Conservation (phyloP, 1,140 invertebrate genomes). For the Microplitis demolitor region DNA sequence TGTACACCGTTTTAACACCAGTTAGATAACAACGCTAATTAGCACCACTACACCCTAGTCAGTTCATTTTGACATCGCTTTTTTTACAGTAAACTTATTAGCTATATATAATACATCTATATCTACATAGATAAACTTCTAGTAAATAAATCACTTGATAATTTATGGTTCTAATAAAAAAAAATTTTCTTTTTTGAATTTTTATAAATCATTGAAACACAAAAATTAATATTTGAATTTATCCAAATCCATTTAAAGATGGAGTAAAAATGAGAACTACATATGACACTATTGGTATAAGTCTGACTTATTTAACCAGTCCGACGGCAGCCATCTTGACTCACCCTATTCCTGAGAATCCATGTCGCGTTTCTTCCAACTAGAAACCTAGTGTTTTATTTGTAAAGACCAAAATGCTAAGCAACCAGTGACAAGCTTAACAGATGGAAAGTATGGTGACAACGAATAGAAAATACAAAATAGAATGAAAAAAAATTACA, state of each 20-base stretch:
- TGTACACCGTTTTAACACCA: too few species aligned
- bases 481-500: slow-evolving; percentile 22
- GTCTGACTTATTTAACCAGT: not conserved
- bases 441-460: not conserved
- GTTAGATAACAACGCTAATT: too few species aligned
- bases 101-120: too few species aligned
- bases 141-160: too few species aligned
- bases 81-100: too few species aligned
- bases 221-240: too few species aligned
- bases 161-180: too few species aligned
- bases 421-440: not conserved
- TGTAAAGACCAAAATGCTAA: slow-evolving; percentile 7
- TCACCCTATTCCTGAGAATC: not conserved
- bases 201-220: not conserved
- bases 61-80: too few species aligned
- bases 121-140: too few species aligned
- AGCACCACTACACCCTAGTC: too few species aligned
- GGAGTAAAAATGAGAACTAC: too few species aligned
- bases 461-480: not conserved
- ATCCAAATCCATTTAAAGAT: not conserved
- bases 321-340: slow-evolving; percentile 23
- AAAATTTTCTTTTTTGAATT: too few species aligned
- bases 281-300: not conserved
- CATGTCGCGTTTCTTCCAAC: not conserved
- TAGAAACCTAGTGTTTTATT: not conserved